A percentile compares a stretch with the other conserved stretches of the same genome.
Conservation (phyloP, 92 coral and sea anemone genomes). For the Palythoa grandis region DNA sequence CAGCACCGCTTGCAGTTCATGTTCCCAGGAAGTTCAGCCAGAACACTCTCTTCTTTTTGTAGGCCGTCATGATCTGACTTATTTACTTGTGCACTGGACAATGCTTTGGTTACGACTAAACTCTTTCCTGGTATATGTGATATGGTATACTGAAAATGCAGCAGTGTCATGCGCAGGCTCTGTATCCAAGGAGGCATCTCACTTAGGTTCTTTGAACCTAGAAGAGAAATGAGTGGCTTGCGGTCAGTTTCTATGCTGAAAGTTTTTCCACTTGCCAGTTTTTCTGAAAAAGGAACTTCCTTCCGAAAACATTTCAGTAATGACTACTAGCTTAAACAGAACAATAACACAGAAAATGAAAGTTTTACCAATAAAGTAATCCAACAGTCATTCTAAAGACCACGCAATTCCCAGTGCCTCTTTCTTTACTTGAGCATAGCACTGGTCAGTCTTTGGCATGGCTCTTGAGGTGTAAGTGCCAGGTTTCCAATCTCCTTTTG, state of each 20-base stretch:
- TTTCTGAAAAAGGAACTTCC: no score
- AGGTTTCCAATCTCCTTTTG: constrained; percentile 8
- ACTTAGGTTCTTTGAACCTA: no score
- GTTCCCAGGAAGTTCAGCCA: constrained; percentile 56
- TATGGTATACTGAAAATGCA: constrained; percentile 15
- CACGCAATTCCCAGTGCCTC: constrained; percentile 24
- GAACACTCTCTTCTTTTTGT: constrained; percentile 61
- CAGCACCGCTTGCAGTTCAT: no score
- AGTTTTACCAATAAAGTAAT: constrained; percentile 25
- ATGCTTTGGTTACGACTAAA: neutral
- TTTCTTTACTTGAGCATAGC: constrained; percentile 38
- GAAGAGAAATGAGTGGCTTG: constrained; percentile 32
- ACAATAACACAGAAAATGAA: no score
- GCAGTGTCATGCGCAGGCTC: constrained; percentile 2
- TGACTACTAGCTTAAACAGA: no score
- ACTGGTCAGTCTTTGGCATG: constrained; percentile 7
- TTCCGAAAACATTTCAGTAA: no score
- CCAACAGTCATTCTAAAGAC: constrained; percentile 27
- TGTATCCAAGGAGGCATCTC: constrained; percentile 19
- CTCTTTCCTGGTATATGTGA: constrained; percentile 13
- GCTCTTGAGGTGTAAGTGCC: constrained; percentile 24
- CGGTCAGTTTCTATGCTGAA: constrained; percentile 46
- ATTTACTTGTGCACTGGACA: constrained; percentile 21
- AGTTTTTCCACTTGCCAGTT: no score
- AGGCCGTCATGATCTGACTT: constrained; percentile 11